Evolutionary conservation across 2,113 vertebrate species (phyloP), one percentile per base, ranked within the genome.

Genomic region (Equus przewalskii): DNA sequence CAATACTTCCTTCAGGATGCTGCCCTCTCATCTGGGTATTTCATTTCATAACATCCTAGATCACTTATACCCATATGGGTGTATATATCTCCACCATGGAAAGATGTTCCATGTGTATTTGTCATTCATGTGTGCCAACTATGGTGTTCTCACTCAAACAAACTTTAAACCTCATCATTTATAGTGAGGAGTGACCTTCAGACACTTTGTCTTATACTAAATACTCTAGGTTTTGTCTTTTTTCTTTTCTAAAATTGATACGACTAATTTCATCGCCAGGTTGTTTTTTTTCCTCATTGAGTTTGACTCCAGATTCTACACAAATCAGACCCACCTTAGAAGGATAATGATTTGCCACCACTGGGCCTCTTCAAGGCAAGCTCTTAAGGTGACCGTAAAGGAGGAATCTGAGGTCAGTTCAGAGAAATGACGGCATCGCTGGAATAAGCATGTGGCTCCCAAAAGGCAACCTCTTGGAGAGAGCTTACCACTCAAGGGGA

Each of bases 41-140:
- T 54, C 60, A 73, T 13, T 64, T 51, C 12, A n/a, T 46, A 58
- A 41, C 0, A 4, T 41, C 5, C 3, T 22, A 22, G n/a, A 44
- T 76, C 18, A 65, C 14, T 10, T 1, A 28, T 24, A 51, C 22
- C 28, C 14, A 2, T 3, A 41, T 41, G 36, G 36, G 36, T 41
- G 36, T 41, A 3, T 12, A 6, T 4, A 3, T 24, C 54, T 62
- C 13, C 70, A 67, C 9, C 41, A 14, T 5, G 21, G 26, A 65
- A 85, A 73, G 22, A 60, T 22, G 60, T 7, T 36, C 56, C 70
- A 5, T 4, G 2, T 41, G 6, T 24, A 22, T 30, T 10, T 46
- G 11, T 58, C 14, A n/a, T 30, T 30, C 21, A 1, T 1, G 0
- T 30, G 3, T 46, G 36, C 30, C 14, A 6, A 44, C 18, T 41